A percentile compares a stretch with the other conserved stretches of the same genome.
These are phyloP conservation scores for Lates japonicus DNA, from an alignment of 2,797 vertebrate species.

Conservation along the genomic window DNA sequence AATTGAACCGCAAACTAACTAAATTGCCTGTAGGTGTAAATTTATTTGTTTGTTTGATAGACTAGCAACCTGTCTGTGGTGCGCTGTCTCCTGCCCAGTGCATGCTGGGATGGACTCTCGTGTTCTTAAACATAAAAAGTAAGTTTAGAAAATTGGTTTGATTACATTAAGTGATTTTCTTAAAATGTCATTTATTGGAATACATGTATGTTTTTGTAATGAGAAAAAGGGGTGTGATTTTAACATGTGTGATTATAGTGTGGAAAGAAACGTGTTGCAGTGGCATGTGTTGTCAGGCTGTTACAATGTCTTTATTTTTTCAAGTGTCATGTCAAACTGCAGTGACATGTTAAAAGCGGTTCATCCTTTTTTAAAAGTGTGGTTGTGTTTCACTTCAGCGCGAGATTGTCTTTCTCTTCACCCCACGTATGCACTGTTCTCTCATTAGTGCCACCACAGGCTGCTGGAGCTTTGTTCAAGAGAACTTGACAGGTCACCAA, in stretches of 20 bases:
- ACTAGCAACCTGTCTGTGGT: background rate
- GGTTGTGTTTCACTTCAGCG: conserved; percentile 32
- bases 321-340: conserved; percentile 40
- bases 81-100: background rate
- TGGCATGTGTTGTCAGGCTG: conserved; percentile 20
- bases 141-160: background rate
- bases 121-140: background rate
- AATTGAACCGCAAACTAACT: conserved; percentile 18
- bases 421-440: conserved; percentile 49
- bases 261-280: conserved; percentile 11
- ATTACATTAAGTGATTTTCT: background rate
- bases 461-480: conserved; percentile 73
- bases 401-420: conserved; percentile 64
- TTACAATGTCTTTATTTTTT: conserved; percentile 39
- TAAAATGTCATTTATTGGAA: background rate
- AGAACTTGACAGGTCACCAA: conserved; percentile 78
- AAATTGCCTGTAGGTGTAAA: background rate
- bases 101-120: background rate
- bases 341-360: conserved; percentile 40
- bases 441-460: conserved; percentile 68
- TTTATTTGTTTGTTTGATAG: background rate
- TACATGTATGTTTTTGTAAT: background rate
- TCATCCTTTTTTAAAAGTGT: conserved; percentile 50
- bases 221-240: conserved; percentile 1
- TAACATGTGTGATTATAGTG: background rate